Conservation (phyloP, 2,797 vertebrate genomes). For the Squalus acanthias region DNA sequence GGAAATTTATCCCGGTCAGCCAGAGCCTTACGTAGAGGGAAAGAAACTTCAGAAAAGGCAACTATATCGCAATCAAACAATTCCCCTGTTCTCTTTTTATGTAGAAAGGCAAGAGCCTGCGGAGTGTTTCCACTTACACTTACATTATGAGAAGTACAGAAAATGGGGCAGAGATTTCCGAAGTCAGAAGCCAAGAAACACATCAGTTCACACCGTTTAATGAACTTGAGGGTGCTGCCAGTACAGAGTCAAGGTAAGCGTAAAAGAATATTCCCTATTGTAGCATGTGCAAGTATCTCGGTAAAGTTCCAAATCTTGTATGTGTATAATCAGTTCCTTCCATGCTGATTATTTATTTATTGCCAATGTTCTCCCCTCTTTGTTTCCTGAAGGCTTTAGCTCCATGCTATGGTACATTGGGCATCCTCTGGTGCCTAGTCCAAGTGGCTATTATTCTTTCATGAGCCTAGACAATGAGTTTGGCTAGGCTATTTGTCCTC, state of each 20-base stretch:
- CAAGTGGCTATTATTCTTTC: neutral
- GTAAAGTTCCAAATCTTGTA: neutral
- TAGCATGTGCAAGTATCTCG: neutral
- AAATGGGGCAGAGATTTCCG: slow-evolving; percentile 56
- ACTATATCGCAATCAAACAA: slow-evolving; percentile 36
- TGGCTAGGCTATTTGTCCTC: neutral
- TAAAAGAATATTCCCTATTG: neutral
- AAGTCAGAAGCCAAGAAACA: slow-evolving; percentile 63
- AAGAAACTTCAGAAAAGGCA: neutral
- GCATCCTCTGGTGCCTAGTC: neutral
- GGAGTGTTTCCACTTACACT: slow-evolving; percentile 56
- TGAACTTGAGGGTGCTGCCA: slow-evolving; percentile 62
- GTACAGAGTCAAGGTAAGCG: slow-evolving; percentile 70
- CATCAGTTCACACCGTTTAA: slow-evolving; percentile 68
- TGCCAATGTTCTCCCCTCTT: neutral
- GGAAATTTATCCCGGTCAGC: neutral
- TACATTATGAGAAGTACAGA: slow-evolving; percentile 65
- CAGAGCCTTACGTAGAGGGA: neutral
- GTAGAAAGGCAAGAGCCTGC: slow-evolving; percentile 62
- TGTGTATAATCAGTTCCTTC: neutral
- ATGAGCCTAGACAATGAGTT: neutral
- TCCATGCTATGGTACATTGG: neutral
- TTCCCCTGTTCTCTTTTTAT: slow-evolving; percentile 38
- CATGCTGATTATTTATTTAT: neutral
- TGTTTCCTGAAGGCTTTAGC: neutral